Conservation (phyloP, 2,113 vertebrate genomes). For the Ochotona curzoniae region DNA sequence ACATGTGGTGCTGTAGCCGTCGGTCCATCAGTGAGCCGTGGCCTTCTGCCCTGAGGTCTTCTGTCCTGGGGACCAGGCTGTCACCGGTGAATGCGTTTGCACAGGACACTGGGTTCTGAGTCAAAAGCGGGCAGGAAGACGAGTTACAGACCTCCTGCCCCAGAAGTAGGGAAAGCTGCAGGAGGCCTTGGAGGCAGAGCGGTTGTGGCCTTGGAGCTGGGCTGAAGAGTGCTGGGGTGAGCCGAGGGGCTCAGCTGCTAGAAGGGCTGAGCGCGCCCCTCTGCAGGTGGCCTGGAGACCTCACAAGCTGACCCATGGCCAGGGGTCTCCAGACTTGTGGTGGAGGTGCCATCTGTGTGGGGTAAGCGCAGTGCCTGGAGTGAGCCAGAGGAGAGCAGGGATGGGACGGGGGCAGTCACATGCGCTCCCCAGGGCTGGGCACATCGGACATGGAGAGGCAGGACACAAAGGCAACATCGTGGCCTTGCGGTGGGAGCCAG, state of each 20-base stretch:
- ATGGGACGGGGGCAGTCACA: no score
- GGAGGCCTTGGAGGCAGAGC: neutral
- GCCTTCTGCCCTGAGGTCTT: neutral
- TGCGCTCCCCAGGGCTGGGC: neutral
- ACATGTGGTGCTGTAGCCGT: no score
- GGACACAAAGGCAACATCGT: neutral
- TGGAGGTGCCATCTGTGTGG: neutral
- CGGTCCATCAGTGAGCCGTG: neutral
- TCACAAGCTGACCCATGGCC: neutral
- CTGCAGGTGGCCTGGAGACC: neutral
- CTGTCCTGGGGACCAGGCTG: neutral
- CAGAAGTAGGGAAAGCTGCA: neutral
- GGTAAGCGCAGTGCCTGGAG: neutral
- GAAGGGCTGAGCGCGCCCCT: neutral
- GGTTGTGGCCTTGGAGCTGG: neutral
- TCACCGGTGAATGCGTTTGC: neutral
- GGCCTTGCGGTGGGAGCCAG: neutral
- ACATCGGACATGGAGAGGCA: neutral
- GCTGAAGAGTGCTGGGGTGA: neutral
- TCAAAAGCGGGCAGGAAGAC: neutral
- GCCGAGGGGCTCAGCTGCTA: neutral
- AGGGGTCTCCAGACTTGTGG: neutral
- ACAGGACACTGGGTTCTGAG: neutral
- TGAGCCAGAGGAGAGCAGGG: neutral
- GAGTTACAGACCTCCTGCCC: neutral